Conservation (phyloP, 2,888 invertebrate species). For the Glyphotaelius pellucidus region DNA sequence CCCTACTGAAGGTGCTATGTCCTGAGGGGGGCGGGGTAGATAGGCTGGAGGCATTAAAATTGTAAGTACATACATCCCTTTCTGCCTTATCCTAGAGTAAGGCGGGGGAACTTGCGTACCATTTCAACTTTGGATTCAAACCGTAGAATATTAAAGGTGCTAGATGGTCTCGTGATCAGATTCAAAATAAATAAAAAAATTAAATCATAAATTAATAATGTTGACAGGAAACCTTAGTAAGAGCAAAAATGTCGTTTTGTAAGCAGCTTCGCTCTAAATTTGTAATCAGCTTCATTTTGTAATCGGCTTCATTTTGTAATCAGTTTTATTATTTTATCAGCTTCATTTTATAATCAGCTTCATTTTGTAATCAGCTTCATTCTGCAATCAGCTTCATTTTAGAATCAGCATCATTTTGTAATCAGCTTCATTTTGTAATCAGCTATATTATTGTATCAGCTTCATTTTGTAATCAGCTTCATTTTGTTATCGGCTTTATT, state of each 20-base stretch:
- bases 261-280: too few species aligned
- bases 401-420: too few species aligned
- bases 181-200: not conserved
- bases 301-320: too few species aligned
- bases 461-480: too few species aligned
- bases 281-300: too few species aligned
- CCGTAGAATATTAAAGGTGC: not conserved
- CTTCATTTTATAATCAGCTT: too few species aligned
- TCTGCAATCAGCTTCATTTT: too few species aligned
- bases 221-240: not conserved
- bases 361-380: too few species aligned
- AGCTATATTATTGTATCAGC: too few species aligned
- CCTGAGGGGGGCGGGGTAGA: not conserved
- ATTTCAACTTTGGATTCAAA: not conserved
- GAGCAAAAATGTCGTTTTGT: not conserved
- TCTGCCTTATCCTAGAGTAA: not conserved
- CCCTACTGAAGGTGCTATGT: not conserved
- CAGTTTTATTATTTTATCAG: too few species aligned
- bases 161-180: not conserved
- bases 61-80: not conserved
- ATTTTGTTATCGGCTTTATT: too few species aligned
- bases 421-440: too few species aligned
- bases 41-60: not conserved
- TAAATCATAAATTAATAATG: not conserved
- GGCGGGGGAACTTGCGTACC: not conserved